Evolutionary conservation across 2,888 invertebrate species (phyloP).

Genomic region (Thymelicus sylvestris): DNA sequence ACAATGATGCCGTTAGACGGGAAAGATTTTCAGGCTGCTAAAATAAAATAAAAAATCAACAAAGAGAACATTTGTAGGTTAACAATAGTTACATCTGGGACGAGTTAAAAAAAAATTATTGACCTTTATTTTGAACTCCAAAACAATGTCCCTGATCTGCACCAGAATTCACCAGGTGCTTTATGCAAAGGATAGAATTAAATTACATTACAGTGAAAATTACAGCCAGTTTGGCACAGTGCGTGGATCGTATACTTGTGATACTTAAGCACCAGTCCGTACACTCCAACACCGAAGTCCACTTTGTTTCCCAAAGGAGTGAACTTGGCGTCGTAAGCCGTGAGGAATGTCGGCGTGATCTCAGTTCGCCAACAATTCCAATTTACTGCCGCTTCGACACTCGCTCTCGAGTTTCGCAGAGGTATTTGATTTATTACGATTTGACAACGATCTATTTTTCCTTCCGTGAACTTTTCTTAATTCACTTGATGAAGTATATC

Average conservation of each 20-base stretch:
- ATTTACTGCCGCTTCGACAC: constrained; percentile 50
- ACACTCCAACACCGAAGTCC: constrained; percentile 1
- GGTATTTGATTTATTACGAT: constrained; percentile 19
- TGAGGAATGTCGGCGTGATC: constrained; percentile 41
- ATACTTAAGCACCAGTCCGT: neutral
- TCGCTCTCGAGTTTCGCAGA: constrained; percentile 11
- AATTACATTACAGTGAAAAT: neutral
- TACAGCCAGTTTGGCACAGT: neutral
- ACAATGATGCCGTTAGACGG: neutral
- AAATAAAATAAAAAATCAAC: neutral
- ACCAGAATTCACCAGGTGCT: constrained; percentile 1
- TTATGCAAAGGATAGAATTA: too few species aligned
- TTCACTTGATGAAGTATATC: too few species aligned
- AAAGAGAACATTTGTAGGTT: neutral
- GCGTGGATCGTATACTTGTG: neutral
- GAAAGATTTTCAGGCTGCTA: neutral
- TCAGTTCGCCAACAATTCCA: constrained; percentile 62
- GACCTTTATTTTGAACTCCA: neutral
- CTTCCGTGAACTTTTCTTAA: neutral
- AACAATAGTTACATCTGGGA: constrained; percentile 5
- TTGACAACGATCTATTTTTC: neutral
- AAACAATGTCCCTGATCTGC: constrained; percentile 2
- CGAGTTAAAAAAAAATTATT: neutral
- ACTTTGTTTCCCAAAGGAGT: constrained; percentile 19
- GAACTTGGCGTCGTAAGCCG: constrained; percentile 24